Conservation (phyloP, 2,888 invertebrate genomes). For the Habroteleia sp. region DNA sequence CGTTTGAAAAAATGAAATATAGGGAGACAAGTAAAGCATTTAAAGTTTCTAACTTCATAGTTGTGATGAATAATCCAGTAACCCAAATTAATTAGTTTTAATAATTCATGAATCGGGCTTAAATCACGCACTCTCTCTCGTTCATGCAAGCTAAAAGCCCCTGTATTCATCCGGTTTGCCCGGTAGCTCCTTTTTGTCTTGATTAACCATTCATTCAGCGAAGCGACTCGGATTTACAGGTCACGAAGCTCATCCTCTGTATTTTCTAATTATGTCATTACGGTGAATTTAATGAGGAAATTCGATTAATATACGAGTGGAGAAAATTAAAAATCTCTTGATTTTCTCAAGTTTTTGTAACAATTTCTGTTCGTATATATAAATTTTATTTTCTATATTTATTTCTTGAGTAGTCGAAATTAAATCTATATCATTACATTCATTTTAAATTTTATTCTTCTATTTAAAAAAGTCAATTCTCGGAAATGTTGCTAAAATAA, state of each 20-base stretch:
- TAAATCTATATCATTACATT: no score
- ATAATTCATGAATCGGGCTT: conserved; percentile 72
- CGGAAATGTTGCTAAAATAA: no score
- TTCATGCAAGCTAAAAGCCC: conserved; percentile 55
- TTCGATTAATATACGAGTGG: conserved; percentile 46
- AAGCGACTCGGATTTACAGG: conserved; percentile 61
- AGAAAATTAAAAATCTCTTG: conserved; percentile 32
- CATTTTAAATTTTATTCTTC: no score
- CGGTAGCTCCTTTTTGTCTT: conserved; percentile 62
- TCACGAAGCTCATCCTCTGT: conserved; percentile 61
- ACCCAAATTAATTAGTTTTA: conserved; percentile 73
- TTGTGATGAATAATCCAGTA: conserved; percentile 68
- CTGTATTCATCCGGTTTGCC: conserved; percentile 57
- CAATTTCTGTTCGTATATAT: background rate
- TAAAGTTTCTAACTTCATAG: conserved; percentile 47
- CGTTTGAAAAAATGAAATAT: conserved; percentile 31
- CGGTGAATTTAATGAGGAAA: conserved; percentile 46
- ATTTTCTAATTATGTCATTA: conserved; percentile 61
- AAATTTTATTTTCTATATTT: background rate
- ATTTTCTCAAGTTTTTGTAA: conserved; percentile 14
- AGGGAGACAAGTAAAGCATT: conserved; percentile 39
- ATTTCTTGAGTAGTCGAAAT: no score
- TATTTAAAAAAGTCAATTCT: no score
- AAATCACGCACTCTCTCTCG: conserved; percentile 57
- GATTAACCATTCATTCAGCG: conserved; percentile 63